These are phyloP conservation scores for Gymnothorax javanicus DNA, from an alignment of 2,797 vertebrate genomes.

Conservation along the genomic window DNA sequence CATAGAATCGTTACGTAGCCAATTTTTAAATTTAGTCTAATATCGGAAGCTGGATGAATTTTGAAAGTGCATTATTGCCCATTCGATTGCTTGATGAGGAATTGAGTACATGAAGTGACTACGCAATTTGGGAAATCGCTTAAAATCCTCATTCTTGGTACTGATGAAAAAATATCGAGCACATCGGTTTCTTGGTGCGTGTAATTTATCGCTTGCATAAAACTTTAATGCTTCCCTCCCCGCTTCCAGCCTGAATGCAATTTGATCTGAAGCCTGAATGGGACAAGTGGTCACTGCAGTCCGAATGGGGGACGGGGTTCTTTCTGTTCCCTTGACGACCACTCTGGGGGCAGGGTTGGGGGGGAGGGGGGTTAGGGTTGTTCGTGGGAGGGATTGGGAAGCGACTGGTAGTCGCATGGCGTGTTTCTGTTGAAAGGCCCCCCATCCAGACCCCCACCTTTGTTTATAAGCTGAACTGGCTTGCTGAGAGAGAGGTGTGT, in stretches of 20 bases:
- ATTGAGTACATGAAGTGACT: no score
- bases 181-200: no score
- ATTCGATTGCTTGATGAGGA: no score
- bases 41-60: no score
- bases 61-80: no score
- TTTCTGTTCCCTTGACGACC: neutral
- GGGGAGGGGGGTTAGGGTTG: neutral
- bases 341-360: neutral
- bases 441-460: neutral
- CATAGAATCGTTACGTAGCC: no score
- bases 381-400: neutral
- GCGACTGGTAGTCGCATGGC: neutral
- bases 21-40: no score
- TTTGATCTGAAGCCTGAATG: neutral
- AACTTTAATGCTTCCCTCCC: neutral
- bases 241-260: neutral
- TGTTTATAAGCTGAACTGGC: slow-evolving; percentile 47
- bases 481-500: slow-evolving; percentile 28
- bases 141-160: no score
- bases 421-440: neutral
- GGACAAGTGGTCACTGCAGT: neutral
- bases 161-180: no score
- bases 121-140: no score
- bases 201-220: neutral
- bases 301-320: neutral